Base-by-base conservation (phyloP, 2,888 invertebrate species). In the Nudaria mundana region DNA sequence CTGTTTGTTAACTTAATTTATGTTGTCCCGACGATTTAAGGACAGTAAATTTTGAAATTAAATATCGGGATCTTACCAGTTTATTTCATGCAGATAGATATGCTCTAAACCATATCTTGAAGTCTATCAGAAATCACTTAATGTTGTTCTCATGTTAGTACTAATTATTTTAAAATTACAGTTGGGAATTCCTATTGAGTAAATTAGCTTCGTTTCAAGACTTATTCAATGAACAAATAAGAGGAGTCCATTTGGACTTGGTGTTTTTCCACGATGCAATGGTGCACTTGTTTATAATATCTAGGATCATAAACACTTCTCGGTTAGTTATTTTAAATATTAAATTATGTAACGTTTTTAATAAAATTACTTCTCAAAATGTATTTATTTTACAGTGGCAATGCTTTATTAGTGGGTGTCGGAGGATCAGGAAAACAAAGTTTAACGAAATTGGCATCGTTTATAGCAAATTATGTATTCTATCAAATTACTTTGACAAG, bases 381-480 rank as follows among this genome's bases (percentile, higher is more conserved):
- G n/a, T n/a, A n/a, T n/a, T 5, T 7, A 28, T 44, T 30, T 79
- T 71, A 39, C 65, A 88, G 91, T 63, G 96, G 97, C 7, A 95
- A 95, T 68, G 95, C 94, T 0, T 81, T 97, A 56, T 85, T 97
- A 1, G 97, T 97, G 3, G 97, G 97, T 3, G 95, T 97, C 2
- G 97, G 97, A 33, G 97, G 97, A 23, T 97, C 96, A 1, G 97
- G 97, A 3, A 97, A 97, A 72, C 97, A 97, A 76, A 96, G 96
- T 59, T 91, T 97, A 44, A 96, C 97, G 0, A 92, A 94, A 68
- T 81, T 97, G 23, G 92, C 97, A 0, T 94, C 97, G 0, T 97
- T 93, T 66, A 96, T 97, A 36, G 96, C 96, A 0, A 94, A 93
- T 45, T 97, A 93, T 68, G 91, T 91, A 33, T 94, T 93, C 57